Base-by-base conservation (phyloP, 2,113 vertebrate genomes). In the Nipponia nippon region DNA sequence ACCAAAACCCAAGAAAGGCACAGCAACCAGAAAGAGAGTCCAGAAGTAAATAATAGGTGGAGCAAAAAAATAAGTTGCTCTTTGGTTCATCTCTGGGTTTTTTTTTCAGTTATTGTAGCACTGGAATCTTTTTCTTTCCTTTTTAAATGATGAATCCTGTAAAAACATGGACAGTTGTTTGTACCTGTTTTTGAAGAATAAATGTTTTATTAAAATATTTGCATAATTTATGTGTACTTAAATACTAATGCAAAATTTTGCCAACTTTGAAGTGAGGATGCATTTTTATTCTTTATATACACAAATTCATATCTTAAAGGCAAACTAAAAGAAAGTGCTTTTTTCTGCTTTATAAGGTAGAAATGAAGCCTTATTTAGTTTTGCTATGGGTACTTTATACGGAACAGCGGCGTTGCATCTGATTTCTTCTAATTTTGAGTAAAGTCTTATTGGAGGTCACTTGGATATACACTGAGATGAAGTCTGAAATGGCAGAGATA, bases 121-220 rank as follows among this genome's bases (percentile, higher is more conserved):
- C 95, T 93, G 89, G 81, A 83, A 59, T 90, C 7, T 93, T 84
- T 92, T 93, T 84, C 63, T 72, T 97, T 58, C 20, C 87, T 87
- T 95, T 95, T 93, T 46, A 81, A 82, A 49, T 91, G 50, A 90
- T 85, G 65, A 91, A n/a, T 95, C 77, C 40, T 85, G 32, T 91
- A 71, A 90, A 90, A 95, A 87, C 53, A 87, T 25, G 55, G 47
- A 32, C 87, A 79, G 52, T 55, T 91, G 46, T 96, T 95, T 97
- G 69, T 97, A 97, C 90, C 76, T 94, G 76, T 16, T 81, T 96
- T 95, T 90, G 89, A 96, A 96, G 87, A 97, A 92, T 69, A 95
- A 95, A 87, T 96, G 75, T 96, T 96, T 93, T 91, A 97, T 97
- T 95, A 96, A 97, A 97, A 91, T 83, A 77, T 87, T 93, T 92